Evolutionary conservation across 2,797 vertebrate genomes (phyloP).

Genomic region (Brachyalestes nurse): DNA sequence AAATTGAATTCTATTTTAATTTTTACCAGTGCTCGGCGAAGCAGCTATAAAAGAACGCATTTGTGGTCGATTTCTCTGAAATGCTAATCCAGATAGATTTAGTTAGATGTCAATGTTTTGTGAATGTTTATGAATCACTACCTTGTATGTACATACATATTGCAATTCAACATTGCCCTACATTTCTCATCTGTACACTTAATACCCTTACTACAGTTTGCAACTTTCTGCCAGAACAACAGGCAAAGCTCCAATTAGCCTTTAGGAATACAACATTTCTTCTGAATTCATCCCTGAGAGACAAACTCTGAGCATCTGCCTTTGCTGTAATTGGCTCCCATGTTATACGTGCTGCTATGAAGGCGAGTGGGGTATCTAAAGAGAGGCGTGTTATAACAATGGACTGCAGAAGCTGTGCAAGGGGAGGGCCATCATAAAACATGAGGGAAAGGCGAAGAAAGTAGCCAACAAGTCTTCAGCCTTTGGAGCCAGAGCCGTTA

Average conservation of each 20-base stretch:
- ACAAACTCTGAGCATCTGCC: conserved; percentile 12
- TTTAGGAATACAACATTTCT: conserved; percentile 44
- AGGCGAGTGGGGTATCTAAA: conserved; percentile 20
- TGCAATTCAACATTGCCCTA: too few relatives aligned
- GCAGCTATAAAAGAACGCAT: too few relatives aligned
- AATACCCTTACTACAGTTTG: too few relatives aligned
- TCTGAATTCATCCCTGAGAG: conserved; percentile 11
- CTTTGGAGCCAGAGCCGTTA: neutral
- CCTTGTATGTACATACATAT: too few relatives aligned
- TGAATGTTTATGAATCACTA: too few relatives aligned
- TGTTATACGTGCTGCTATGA: conserved; percentile 26
- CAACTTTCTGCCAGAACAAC: conserved; percentile 11
- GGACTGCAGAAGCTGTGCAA: conserved; percentile 3
- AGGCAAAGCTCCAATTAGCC: conserved; percentile 44
- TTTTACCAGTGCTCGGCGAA: too few relatives aligned
- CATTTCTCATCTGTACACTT: too few relatives aligned
- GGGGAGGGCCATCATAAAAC: neutral
- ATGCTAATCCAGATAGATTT: too few relatives aligned
- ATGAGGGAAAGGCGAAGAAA: neutral
- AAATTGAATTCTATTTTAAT: too few relatives aligned
- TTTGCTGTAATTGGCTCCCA: conserved; percentile 47
- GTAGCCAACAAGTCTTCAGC: neutral
- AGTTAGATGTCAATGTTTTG: too few relatives aligned
- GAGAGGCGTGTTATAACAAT: conserved; percentile 28
- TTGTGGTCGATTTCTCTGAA: too few relatives aligned